These are phyloP conservation scores for Chirona hameri DNA, from an alignment of 2,888 invertebrate genomes.

Conservation along the genomic window DNA sequence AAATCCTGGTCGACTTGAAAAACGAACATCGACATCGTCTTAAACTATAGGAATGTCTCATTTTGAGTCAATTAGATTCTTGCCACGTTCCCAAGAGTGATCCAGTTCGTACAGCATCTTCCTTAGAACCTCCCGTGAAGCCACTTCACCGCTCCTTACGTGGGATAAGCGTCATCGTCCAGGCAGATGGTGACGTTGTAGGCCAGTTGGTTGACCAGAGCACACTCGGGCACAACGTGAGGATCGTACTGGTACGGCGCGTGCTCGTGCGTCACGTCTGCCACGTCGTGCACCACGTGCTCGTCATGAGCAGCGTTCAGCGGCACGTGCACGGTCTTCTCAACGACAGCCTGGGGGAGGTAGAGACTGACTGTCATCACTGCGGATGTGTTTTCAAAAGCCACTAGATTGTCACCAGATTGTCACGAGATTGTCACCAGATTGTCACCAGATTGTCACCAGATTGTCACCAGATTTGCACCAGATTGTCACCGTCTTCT, in stretches of 20 bases:
- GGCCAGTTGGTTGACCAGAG: constrained; percentile 31
- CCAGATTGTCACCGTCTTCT: too few relatives aligned
- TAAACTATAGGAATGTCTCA: neutral
- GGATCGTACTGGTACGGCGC: constrained; percentile 33
- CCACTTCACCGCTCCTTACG: constrained; percentile 13
- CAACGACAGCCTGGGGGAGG: neutral
- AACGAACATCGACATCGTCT: neutral
- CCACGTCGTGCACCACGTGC: constrained; percentile 26
- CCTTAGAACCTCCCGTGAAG: too few relatives aligned
- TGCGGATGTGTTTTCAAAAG: too few relatives aligned
- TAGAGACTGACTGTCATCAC: neutral
- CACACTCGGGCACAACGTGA: constrained; percentile 33
- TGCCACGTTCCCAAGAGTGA: neutral
- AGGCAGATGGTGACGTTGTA: constrained; percentile 35
- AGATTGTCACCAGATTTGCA: too few relatives aligned
- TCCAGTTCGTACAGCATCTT: too few relatives aligned
- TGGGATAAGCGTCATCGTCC: constrained; percentile 33
- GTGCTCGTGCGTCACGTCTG: constrained; percentile 27
- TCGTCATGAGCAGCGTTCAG: neutral
- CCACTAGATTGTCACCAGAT: too few relatives aligned
- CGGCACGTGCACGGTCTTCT: constrained; percentile 4
- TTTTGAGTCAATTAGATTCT: neutral
- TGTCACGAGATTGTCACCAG: too few relatives aligned
- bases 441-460: too few relatives aligned
- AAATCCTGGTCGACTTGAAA: neutral